Conservation (phyloP, 2,797 vertebrate genomes). For the Parotocinclus haroldoi region DNA sequence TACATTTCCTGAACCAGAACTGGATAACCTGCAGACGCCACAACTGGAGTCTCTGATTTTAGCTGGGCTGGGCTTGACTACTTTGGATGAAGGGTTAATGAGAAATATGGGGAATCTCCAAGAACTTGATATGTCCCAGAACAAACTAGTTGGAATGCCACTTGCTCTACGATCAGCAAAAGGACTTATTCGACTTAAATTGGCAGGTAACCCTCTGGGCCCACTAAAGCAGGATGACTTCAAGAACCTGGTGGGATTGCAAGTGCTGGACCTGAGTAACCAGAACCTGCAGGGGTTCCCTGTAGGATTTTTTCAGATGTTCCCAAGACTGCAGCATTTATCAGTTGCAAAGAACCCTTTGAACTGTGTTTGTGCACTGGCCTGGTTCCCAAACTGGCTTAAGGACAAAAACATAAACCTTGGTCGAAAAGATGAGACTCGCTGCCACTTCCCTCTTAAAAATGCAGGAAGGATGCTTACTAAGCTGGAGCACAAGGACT, state of each 20-base stretch:
- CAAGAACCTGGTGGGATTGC: slow-evolving; percentile 73
- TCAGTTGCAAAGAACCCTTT: slow-evolving; percentile 89
- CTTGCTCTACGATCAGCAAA: slow-evolving; percentile 69
- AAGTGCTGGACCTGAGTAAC: slow-evolving; percentile 88
- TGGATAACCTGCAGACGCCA: slow-evolving; percentile 69
- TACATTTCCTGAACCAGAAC: slow-evolving; percentile 68
- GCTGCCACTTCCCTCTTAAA: slow-evolving; percentile 90
- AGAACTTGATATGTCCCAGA: slow-evolving; percentile 86
- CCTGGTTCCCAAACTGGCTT: slow-evolving; percentile 89
- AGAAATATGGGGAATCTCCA: slow-evolving; percentile 82
- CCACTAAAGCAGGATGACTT: slow-evolving; percentile 80
- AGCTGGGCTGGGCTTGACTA: slow-evolving; percentile 76
- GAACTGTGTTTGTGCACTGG: slow-evolving; percentile 88
- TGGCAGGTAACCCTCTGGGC: slow-evolving; percentile 81
- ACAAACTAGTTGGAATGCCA: slow-evolving; percentile 78
- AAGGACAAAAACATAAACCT: slow-evolving; percentile 67
- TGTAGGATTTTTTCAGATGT: slow-evolving; percentile 73
- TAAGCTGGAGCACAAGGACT: slow-evolving; percentile 80
- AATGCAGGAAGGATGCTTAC: slow-evolving; percentile 85
- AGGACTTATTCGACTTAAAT: slow-evolving; percentile 80
- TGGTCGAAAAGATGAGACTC: slow-evolving; percentile 79
- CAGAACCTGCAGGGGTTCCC: slow-evolving; percentile 86
- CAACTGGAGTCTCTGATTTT: slow-evolving; percentile 86
- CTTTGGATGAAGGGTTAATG: slow-evolving; percentile 79
- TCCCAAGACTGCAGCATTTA: slow-evolving; percentile 75